Base-by-base conservation (phyloP, 1,140 invertebrate species). In the Antheraea mylitta region DNA sequence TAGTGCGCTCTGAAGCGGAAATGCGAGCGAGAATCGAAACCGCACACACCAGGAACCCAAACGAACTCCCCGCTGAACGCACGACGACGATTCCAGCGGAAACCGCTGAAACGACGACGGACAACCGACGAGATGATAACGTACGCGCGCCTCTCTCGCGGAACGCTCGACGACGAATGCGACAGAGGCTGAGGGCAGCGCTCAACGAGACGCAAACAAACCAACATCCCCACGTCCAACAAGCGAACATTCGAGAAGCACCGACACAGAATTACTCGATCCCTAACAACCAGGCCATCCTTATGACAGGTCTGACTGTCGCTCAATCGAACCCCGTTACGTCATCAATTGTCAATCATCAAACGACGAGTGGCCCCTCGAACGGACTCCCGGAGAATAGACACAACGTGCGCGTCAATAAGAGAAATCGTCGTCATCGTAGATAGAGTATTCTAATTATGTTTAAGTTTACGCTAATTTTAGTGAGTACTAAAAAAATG, bases 371-470 rank as follows among this genome's bases (percentile, higher is more conserved):
- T 36, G 80, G 78, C 7, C 66, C 79, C 4, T 72, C 82, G 9
- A 78, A 72, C 42, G 68, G 71, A 19, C 66, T 73, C 18, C 58
- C 78, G 79, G 67, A 79, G 16, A 61, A 61, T 61, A 30, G 74
- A 53, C 73, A n/a, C 10, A 79, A 74, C 37, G 68, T 59, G 61
- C 77, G 78, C 58, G 66, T 45, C 16, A 85, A 79, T 60, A 89
- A 82, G 68, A 89, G 82, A 74, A 87, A 82, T 67, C 86, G 84
- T 68, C 86, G 84, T 60, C 82, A 88, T 13, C 83, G 83, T 62
- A 81, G 79, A 80, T 86, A 83, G 82, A 77, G 19, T 59, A 37
- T 58, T 13, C 10, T 66, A 13, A 66, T 71, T 71, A 75, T 64
- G 75, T 73, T 77, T 61, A 61, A 78, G 68, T 64, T 69, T 74